phyloP scores from a whole-genome alignment of 1,140 invertebrate genomes.

The silkworm (Bombyx mori) region ASM3026992v2 NC_085117.1:2754001-2754500 shows the following conservation, averaged over 20 bases:
- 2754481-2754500: constrained; percentile 43
- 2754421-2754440: constrained; percentile 59
- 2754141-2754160: constrained; percentile 45
- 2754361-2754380: constrained; percentile 53
- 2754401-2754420: constrained; percentile 56
- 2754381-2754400: constrained; percentile 50
- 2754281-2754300: constrained; percentile 51
- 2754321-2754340: constrained; percentile 26
- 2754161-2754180: constrained; percentile 62
- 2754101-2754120: constrained; percentile 9
- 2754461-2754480: constrained; percentile 47
- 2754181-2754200: constrained; percentile 59
- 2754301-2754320: constrained; percentile 41
- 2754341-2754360: constrained; percentile 36
- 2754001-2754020: background rate
- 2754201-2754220: constrained; percentile 25
- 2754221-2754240: constrained; percentile 20
- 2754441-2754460: constrained; percentile 49
- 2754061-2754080: constrained; percentile 46
- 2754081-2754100: constrained; percentile 44
- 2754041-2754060: constrained; percentile 15
- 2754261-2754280: constrained; percentile 26
- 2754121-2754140: constrained; percentile 21
- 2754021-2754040: background rate
- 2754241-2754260: constrained; percentile 17